Evolutionary conservation across 2,888 invertebrate genomes (phyloP).

Genomic region (Marronus borbonicus): DNA sequence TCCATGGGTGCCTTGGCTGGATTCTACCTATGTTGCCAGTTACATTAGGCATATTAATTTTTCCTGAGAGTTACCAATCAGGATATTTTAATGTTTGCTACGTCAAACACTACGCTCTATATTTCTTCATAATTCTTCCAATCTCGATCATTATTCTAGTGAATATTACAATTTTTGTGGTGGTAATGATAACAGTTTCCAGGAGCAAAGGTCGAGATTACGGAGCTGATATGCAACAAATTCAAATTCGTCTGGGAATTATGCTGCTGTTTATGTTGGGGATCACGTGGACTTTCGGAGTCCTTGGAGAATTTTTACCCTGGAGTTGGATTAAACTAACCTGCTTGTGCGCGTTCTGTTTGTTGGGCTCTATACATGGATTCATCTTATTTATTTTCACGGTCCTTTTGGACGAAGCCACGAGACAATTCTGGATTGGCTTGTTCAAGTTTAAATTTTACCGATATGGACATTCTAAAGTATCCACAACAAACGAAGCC

Average conservation of each 20-base stretch:
- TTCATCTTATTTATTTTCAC: conserved; percentile 40
- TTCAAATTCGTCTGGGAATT: conserved; percentile 29
- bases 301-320: conserved; percentile 27
- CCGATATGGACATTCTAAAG: not conserved
- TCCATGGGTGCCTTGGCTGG: conserved; percentile 21
- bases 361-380: conserved; percentile 37
- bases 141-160: conserved; percentile 27
- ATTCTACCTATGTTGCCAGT: not conserved
- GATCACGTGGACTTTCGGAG: conserved; percentile 46
- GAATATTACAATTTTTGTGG: conserved; percentile 27
- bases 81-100: conserved; percentile 43
- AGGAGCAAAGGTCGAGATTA: conserved; percentile 28
- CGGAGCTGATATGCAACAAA: conserved; percentile 26
- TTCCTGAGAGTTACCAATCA: conserved; percentile 34
- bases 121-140: conserved; percentile 36
- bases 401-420: conserved; percentile 26
- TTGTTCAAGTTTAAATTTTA: not conserved
- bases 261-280: conserved; percentile 46
- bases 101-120: conserved; percentile 27
- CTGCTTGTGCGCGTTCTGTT: conserved; percentile 25
- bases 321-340: conserved; percentile 36
- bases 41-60: not conserved
- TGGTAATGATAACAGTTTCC: conserved; percentile 33
- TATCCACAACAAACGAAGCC: not conserved
- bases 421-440: conserved; percentile 19